These are phyloP conservation scores for Leptobrachium ailaonicum DNA, from an alignment of 2,113 vertebrate species.

Conservation along the genomic window DNA sequence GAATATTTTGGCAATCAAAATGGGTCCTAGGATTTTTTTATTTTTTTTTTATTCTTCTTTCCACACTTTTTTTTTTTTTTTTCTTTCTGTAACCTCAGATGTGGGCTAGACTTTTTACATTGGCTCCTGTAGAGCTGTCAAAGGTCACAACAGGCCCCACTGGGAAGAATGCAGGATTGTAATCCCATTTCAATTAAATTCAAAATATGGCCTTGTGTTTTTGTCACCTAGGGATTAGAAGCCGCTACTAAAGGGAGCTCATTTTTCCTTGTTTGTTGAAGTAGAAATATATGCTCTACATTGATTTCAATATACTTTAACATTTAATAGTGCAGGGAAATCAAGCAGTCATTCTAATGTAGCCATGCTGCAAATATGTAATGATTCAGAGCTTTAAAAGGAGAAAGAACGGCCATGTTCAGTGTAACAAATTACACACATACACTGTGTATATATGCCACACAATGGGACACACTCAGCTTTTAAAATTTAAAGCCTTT, in stretches of 20 bases:
- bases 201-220: slow-evolving; percentile 66
- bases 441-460: no score
- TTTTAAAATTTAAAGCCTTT: no score
- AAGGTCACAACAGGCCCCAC: slow-evolving; percentile 72
- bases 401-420: no score
- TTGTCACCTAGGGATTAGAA: slow-evolving; percentile 75
- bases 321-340: no score
- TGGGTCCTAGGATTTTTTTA: slow-evolving; percentile 53
- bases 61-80: not conserved
- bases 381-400: no score
- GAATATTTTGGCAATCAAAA: slow-evolving; percentile 44
- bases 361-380: no score
- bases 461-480: no score
- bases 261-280: slow-evolving; percentile 57
- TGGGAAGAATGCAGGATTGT: slow-evolving; percentile 66
- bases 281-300: slow-evolving; percentile 56
- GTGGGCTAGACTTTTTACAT: slow-evolving; percentile 59
- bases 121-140: slow-evolving; percentile 69
- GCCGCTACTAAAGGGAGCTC: slow-evolving; percentile 65
- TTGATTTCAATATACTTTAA: slow-evolving; percentile 56
- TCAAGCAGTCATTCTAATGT: no score
- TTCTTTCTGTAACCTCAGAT: slow-evolving; percentile 55
- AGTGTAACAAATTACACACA: no score
- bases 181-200: slow-evolving; percentile 81
- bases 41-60: no score